Percentiles rank a stretch among this genome's conserved stretches.
Evolutionary conservation across 2,888 invertebrate species (phyloP).

Genomic region (Antitype chi): DNA sequence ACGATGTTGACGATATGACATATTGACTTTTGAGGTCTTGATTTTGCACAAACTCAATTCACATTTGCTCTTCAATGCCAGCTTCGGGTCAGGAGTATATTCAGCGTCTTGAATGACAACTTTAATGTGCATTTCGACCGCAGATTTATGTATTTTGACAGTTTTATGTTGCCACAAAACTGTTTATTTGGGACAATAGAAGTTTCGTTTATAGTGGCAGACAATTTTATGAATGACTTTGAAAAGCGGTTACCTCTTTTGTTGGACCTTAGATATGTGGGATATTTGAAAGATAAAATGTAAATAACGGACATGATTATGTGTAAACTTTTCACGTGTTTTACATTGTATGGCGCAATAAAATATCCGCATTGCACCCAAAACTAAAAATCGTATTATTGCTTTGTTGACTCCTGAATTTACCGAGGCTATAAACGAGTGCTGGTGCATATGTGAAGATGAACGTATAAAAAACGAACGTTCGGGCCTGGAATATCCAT

Average conservation of each 20-base stretch:
- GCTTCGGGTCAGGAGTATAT: slow-evolving; percentile 57
- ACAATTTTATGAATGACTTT: slow-evolving; percentile 41
- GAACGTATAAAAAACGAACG: slow-evolving; percentile 77
- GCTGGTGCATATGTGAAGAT: slow-evolving; percentile 75
- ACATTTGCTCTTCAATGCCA: slow-evolving; percentile 66
- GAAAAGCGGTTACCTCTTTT: slow-evolving; percentile 28
- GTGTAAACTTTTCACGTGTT: slow-evolving; percentile 17
- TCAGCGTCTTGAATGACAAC: slow-evolving; percentile 56
- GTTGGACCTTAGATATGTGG: slow-evolving; percentile 11
- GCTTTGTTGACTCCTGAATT: slow-evolving; percentile 71
- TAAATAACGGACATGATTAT: slow-evolving; percentile 30
- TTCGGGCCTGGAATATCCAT: slow-evolving; percentile 81
- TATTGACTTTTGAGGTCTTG: slow-evolving; percentile 77
- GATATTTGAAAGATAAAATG: slow-evolving; percentile 26
- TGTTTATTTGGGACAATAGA: slow-evolving; percentile 26
- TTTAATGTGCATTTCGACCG: slow-evolving; percentile 53
- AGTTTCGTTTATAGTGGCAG: slow-evolving; percentile 14
- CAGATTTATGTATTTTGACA: slow-evolving; percentile 60
- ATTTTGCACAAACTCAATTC: slow-evolving; percentile 73
- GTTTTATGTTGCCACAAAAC: slow-evolving; percentile 20
- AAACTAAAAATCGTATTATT: slow-evolving; percentile 65
- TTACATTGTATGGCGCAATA: slow-evolving; percentile 46
- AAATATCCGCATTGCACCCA: slow-evolving; percentile 55
- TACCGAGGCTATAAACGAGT: slow-evolving; percentile 72
- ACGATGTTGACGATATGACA: slow-evolving; percentile 77